These are phyloP conservation scores for Hycleus cichorii DNA, from an alignment of 1,140 invertebrate genomes.

Conservation along the genomic window DNA sequence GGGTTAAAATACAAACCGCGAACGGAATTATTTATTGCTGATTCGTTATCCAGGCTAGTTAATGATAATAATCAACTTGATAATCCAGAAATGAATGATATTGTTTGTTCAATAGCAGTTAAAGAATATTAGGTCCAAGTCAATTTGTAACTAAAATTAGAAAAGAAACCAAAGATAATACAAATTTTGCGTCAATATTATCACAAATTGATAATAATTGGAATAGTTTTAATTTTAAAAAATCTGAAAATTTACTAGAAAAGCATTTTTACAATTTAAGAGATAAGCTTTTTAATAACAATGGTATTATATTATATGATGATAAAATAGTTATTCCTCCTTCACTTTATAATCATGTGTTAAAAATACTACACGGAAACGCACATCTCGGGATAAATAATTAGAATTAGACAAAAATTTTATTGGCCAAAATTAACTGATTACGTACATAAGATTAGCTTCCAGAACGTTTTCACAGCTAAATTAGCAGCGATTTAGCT, in stretches of 20 bases:
- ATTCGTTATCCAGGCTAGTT: conserved; percentile 27
- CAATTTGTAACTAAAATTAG: too few species aligned
- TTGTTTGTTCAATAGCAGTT: background rate
- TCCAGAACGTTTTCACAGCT: too few species aligned
- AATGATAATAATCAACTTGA: background rate
- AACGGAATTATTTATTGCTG: conserved; percentile 26
- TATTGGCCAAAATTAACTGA: conserved; percentile 17
- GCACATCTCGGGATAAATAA: conserved; percentile 15
- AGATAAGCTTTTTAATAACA: background rate
- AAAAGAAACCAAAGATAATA: too few species aligned
- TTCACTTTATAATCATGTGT: background rate
- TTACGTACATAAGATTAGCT: conserved; percentile 1
- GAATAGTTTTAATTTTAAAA: too few species aligned
- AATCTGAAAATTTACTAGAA: too few species aligned
- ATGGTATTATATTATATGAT: background rate
- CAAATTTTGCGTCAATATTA: too few species aligned
- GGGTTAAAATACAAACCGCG: conserved; percentile 9
- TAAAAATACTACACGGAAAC: conserved; percentile 19
- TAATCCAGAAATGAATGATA: background rate
- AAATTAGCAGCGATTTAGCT: too few species aligned
- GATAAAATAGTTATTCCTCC: background rate
- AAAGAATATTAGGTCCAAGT: background rate
- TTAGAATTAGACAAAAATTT: conserved; percentile 14
- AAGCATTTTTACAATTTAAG: too few species aligned
- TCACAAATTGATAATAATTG: too few species aligned